A percentile compares a stretch with the other conserved stretches of the same genome.
Conservation (phyloP, 2,113 vertebrate genomes). For the Rhizomys pruinosus region DNA sequence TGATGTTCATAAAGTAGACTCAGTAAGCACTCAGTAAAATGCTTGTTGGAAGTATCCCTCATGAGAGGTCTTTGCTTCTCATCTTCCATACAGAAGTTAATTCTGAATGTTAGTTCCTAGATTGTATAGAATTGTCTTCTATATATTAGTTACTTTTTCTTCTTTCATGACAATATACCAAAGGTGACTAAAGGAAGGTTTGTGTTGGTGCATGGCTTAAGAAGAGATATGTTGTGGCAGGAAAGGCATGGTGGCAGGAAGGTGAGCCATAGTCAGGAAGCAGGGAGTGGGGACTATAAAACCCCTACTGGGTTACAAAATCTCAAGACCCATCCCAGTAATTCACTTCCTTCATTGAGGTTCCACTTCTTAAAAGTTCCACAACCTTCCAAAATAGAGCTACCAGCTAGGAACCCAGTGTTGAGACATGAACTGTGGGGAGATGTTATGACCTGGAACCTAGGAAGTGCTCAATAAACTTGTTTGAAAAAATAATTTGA, state of each 20-base stretch:
- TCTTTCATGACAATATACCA: neutral
- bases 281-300: neutral
- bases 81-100: neutral
- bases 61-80: constrained; percentile 4
- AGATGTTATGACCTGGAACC: neutral
- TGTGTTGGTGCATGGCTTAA: too few relatives aligned
- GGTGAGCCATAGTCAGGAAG: neutral
- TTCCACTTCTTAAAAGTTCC: neutral
- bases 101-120: constrained; percentile 4
- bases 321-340: neutral
- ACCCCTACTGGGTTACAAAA: neutral
- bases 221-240: neutral
- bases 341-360: neutral
- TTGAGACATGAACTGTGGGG: too few relatives aligned
- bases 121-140: neutral
- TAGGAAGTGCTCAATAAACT: neutral
- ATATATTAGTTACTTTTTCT: neutral
- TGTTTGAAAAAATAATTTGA: too few relatives aligned
- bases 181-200: too few relatives aligned
- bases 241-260: neutral
- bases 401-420: neutral
- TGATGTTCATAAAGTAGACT: neutral
- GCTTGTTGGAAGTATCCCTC: neutral
- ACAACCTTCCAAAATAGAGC: neutral
- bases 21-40: neutral